phyloP scores from a whole-genome alignment of 1,140 invertebrate species.

The Aphelenchoides avenae region DNA sequence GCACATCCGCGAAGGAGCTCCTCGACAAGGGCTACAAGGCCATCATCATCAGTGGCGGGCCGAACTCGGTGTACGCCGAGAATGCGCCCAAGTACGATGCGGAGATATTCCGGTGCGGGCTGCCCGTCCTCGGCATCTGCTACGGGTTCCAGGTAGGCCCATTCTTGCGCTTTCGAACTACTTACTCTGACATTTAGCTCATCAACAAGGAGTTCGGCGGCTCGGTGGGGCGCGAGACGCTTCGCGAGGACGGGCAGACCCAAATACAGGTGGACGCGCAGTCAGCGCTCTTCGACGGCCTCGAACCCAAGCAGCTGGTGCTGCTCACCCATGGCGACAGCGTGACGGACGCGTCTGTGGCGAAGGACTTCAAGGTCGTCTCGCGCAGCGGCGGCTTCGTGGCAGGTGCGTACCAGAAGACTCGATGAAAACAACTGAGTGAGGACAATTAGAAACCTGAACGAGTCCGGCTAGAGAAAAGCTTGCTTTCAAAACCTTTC shows the following conservation, averaged over 20 bases:
- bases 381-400: constrained; percentile 30
- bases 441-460: constrained; percentile 5
- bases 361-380: constrained; percentile 51
- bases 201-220: constrained; percentile 97
- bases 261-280: constrained; percentile 80
- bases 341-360: constrained; percentile 74
- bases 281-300: constrained; percentile 73
- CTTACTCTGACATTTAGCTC: constrained; percentile 67
- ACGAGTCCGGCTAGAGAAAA: too few species aligned
- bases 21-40: too few species aligned
- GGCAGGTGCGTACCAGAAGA: constrained; percentile 15
- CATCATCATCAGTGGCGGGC: constrained; percentile 95
- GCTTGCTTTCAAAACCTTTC: too few species aligned
- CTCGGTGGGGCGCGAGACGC: constrained; percentile 77
- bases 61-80: constrained; percentile 89
- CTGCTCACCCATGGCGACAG: constrained; percentile 94
- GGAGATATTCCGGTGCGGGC: constrained; percentile 86
- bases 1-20: too few species aligned
- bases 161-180: background rate
- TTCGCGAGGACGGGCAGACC: constrained; percentile 90
- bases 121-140: constrained; percentile 94
- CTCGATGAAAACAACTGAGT: constrained; percentile 9
- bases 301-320: constrained; percentile 80
- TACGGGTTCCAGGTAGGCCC: constrained; percentile 84
- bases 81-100: constrained; percentile 86